phyloP scores from a whole-genome alignment of 30 jellyfish, hydroid and myxozoan genomes.

The Sanderia malayensis region DNA sequence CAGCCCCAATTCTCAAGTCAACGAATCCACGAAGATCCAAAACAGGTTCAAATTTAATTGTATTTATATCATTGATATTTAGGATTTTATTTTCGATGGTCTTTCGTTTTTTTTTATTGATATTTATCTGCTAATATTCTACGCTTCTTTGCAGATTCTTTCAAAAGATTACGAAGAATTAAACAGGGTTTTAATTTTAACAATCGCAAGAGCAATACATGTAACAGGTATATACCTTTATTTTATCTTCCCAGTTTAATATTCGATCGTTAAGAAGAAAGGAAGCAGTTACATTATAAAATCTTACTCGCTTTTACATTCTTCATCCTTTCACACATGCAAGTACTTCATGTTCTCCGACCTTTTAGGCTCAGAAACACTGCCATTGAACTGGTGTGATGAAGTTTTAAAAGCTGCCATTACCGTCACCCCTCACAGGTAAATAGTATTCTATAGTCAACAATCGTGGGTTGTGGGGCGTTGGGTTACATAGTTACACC shows the following conservation, averaged over 20 bases:
- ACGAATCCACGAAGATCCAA: conserved; percentile 71
- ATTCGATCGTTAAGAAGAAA: too few relatives aligned
- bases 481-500: background rate
- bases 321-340: too few relatives aligned
- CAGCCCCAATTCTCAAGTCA: conserved; percentile 91
- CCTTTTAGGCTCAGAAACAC: conserved; percentile 76
- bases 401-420: conserved; percentile 81
- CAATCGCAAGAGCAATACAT: conserved; percentile 94
- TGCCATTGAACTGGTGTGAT: conserved; percentile 95
- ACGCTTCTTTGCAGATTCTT: conserved; percentile 59
- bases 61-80: too few relatives aligned
- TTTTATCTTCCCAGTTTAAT: too few relatives aligned
- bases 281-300: too few relatives aligned
- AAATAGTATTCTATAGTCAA: too few relatives aligned
- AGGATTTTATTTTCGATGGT: too few relatives aligned
- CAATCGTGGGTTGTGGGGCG: background rate
- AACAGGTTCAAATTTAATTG: conserved; percentile 71
- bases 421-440: conserved; percentile 93
- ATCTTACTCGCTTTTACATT: too few relatives aligned
- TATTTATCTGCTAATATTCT: too few relatives aligned
- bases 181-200: conserved; percentile 80
- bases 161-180: conserved; percentile 94
- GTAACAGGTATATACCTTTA: conserved; percentile 64
- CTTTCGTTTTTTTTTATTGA: too few relatives aligned
- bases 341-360: background rate